These are phyloP conservation scores for Gobius niger DNA, from an alignment of 2,113 vertebrate species.

Conservation along the genomic window DNA sequence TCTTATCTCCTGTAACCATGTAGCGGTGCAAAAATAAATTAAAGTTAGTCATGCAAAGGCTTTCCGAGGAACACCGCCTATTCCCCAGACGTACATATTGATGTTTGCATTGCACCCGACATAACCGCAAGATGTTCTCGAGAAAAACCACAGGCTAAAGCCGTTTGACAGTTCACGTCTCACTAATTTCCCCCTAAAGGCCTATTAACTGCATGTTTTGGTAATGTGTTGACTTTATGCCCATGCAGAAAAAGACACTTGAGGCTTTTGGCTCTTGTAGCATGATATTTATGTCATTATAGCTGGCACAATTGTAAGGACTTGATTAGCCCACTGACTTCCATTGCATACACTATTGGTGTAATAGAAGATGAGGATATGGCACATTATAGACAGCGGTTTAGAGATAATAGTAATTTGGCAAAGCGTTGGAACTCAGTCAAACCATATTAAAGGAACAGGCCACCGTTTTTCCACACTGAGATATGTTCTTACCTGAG, in stretches of 20 bases:
- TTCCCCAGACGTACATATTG: constrained; percentile 2
- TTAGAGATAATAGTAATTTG: too few species aligned
- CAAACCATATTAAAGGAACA: too few species aligned
- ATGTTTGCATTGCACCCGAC: neutral
- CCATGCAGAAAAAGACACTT: constrained; percentile 4
- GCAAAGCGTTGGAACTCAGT: too few species aligned
- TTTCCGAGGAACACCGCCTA: neutral
- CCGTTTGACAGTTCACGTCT: neutral
- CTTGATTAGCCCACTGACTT: too few species aligned
- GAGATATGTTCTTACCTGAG: too few species aligned
- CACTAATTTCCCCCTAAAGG: constrained; percentile 29
- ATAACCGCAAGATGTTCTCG: neutral
- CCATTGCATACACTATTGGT: too few species aligned
- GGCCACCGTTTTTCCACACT: too few species aligned
- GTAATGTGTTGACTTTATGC: constrained; percentile 21
- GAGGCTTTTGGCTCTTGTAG: neutral
- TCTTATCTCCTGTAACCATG: constrained; percentile 7
- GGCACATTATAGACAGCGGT: too few species aligned
- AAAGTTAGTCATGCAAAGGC: neutral
- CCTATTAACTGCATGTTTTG: constrained; percentile 2
- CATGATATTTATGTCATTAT: neutral
- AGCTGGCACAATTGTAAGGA: neutral
- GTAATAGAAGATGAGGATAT: too few species aligned
- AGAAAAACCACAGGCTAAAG: neutral
- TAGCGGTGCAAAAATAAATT: constrained; percentile 5